Evolutionary conservation across 2,888 invertebrate species (phyloP), one percentile per base, ranked within the genome.

Genomic region (Colletes collaris): DNA sequence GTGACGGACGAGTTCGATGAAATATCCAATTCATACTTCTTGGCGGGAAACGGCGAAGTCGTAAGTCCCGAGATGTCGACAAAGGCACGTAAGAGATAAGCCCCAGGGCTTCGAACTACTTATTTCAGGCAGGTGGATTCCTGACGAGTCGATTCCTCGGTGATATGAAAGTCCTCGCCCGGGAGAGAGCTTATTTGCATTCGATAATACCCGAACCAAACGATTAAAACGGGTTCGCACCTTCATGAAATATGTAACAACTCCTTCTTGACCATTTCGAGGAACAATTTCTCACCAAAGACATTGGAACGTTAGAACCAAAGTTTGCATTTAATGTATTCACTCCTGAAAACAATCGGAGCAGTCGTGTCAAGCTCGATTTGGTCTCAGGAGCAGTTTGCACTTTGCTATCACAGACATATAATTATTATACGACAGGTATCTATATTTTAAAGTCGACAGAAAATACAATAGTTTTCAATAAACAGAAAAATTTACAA

Each of bases 181-280:
- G 27, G 44, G 79, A 81, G 78, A 75, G 78, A 73, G 82, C 65
- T 82, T 76, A 79, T 83, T 82, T 82, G 73, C 82, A 82, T 82
- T 83, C 76, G 83, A 82, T 79, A 82, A 75, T 71, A 60, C 69
- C 69, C 50, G 78, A 63, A 67, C 49, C 56, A 76, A 56, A 56
- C 52, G 50, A 35, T 11, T 44, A 64, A 67, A 76, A 75, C 64
- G 13, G 69, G 64, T 78, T 75, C 75, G 37, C 46, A 53, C 37
- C 64, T 64, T 55, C 44, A 58, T 35, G 66, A 40, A 66, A 63
- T 27, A 40, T 56, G 37, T 58, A 50, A 40, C 16, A 19, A 35
- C 35, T 16, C 35, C 46, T 60, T 53, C 53, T 11, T 44, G 60
- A 10, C 50, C 60, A 11, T 53, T 60, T 11, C 19, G 10, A 46